Base-by-base conservation (phyloP, 1,140 invertebrate species). In the Zaprionus gabonicus region DNA sequence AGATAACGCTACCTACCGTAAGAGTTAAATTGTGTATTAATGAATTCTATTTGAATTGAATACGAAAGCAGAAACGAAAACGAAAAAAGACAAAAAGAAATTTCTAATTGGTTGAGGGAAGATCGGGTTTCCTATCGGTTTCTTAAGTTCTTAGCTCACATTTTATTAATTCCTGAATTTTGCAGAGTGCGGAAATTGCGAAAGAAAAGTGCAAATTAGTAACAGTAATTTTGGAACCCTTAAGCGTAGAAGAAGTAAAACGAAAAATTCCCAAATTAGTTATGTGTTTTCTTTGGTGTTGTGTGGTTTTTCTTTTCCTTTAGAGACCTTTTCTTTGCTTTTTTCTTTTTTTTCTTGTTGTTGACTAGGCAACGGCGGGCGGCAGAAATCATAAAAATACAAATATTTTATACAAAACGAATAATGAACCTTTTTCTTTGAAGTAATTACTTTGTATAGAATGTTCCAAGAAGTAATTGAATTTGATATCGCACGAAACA, bases 1-100 rank as follows among this genome's bases (percentile, higher is more conserved):
- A 88, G 84, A 88, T 88, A 84, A 85, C 74, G 76, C 78, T 88
- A 77, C 84, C 81, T 88, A 90, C 81, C 78, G 84, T 88, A 88
- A 88, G 84, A 82, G 71, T 84, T 90, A 69, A 90, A 88, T 81
- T 88, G 85, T 81, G 75, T 78, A 90, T 90, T 81, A 90, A 88
- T 88, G 84, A 90, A 81, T 90, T 88, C 84, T 90, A 90, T 88
- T 88, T 88, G 68, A 88, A 88, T 88, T 88, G 84, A 88, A 88
- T 72, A 88, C 84, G 84, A 87, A 86, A 81, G 41, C 38, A 46
- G 20, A 62, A 71, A 69, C 34, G 76, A 46, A 57, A 73, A 74
- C 1, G n/a, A 66, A 57, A 84, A 71, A 20, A 51, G 9, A 20
- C 20, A 20, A 59, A 65, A 65, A 78, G 38, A 59, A 53, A 31